Evolutionary conservation across 2,113 vertebrate species (phyloP).

Genomic region (Euleptes europaea): DNA sequence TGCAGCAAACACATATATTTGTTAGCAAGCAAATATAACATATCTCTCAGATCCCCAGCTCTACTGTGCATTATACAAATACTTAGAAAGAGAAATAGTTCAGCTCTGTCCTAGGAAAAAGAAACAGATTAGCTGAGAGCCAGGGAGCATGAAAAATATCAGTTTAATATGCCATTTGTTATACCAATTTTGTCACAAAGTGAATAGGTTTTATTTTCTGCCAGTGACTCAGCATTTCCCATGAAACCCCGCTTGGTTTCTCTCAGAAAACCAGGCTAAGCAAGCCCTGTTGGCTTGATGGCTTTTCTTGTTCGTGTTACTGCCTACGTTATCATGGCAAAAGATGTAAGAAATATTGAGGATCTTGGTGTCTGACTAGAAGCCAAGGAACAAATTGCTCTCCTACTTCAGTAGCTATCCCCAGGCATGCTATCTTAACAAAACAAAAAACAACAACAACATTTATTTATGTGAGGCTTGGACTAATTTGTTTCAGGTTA

Average conservation of each 20-base stretch:
- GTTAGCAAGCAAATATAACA: neutral
- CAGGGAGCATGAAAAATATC: neutral
- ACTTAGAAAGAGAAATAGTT: slow-evolving; percentile 1
- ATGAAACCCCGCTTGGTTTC: slow-evolving; percentile 20
- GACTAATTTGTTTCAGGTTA: slow-evolving; percentile 26
- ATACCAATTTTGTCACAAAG: neutral
- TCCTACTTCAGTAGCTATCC: neutral
- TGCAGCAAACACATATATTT: neutral
- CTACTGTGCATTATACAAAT: neutral
- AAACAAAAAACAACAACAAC: too few relatives aligned
- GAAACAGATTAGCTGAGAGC: neutral
- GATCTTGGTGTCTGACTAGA: slow-evolving; percentile 14
- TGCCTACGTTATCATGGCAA: neutral
- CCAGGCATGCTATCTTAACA: neutral
- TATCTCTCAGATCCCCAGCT: neutral
- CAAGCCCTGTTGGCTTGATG: slow-evolving; percentile 10
- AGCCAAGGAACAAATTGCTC: slow-evolving; percentile 1
- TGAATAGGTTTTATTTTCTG: slow-evolving; percentile 38
- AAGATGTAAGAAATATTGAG: slow-evolving; percentile 16
- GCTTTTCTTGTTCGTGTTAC: slow-evolving; percentile 21
- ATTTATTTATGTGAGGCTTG: slow-evolving; percentile 23
- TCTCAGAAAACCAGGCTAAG: slow-evolving; percentile 44
- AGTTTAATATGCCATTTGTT: slow-evolving; percentile 10
- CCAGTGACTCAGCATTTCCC: slow-evolving; percentile 12
- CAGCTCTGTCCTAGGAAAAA: neutral